Conservation (phyloP, 1,140 invertebrate genomes). For the Polypedilum pembai region DNA sequence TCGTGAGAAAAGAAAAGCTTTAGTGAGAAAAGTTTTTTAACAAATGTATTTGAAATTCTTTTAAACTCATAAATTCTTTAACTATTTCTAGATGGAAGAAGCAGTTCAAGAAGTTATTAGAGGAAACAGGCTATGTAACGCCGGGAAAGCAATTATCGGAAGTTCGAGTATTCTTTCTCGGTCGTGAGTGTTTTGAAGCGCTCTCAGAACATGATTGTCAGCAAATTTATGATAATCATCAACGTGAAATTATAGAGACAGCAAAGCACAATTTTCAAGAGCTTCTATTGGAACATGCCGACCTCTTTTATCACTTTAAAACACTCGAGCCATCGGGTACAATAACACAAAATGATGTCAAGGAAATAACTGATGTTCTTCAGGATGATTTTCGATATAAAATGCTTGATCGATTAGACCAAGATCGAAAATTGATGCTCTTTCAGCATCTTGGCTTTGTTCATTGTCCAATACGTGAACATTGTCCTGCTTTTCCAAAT, state of each 20-base stretch:
- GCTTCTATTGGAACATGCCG: constrained; percentile 85
- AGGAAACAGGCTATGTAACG: constrained; percentile 89
- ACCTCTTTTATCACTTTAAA: constrained; percentile 90
- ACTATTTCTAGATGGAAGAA: constrained; percentile 64
- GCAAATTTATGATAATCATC: constrained; percentile 91
- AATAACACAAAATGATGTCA: constrained; percentile 88
- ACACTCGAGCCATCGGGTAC: constrained; percentile 81
- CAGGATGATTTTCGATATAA: constrained; percentile 90
- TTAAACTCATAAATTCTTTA: constrained; percentile 25
- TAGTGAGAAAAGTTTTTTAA: too few species aligned
- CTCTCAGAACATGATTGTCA: constrained; percentile 84
- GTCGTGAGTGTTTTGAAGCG: constrained; percentile 88
- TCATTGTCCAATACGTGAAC: constrained; percentile 87
- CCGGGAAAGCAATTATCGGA: constrained; percentile 89
- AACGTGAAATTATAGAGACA: constrained; percentile 81
- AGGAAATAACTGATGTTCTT: constrained; percentile 85
- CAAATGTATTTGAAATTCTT: too few species aligned
- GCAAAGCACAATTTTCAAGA: constrained; percentile 92
- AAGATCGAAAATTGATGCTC: constrained; percentile 87
- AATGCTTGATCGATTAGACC: constrained; percentile 84
- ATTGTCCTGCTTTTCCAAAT: constrained; percentile 83
- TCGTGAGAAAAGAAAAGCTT: too few species aligned
- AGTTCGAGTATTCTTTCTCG: constrained; percentile 89
- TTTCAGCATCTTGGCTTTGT: constrained; percentile 94
- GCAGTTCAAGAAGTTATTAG: constrained; percentile 87